Evolutionary conservation across 2,797 vertebrate genomes (phyloP), one percentile per base, ranked within the genome.

Genomic region (Picus viridis): DNA sequence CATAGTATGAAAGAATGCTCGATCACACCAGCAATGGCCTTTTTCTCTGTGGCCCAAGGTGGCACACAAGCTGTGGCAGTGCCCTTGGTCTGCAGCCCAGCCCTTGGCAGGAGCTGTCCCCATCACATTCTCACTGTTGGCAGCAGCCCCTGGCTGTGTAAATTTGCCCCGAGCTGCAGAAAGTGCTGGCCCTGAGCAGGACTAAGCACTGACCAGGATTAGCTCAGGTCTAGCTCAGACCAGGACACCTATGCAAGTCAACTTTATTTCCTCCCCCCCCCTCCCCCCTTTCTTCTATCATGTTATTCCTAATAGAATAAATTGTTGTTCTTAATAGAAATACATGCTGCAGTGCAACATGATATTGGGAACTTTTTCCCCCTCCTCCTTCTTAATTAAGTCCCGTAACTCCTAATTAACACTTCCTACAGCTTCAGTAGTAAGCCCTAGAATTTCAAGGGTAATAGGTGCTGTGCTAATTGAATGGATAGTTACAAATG

Each of bases 321-420:
- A 26, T n/a, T 18, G 5, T 53, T 81, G 23, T 49, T 79, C 59
- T 74, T 53, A 63, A n/a, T 29, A 75, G 56, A 93, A 93, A 70
- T 53, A 56, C 3, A 12, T 8, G 16, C 39, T 65, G 53, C 58
- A 64, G 22, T 7, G n/a, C 30, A 78, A n/a, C 17, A n/a, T 24
- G 23, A 12, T 10, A 3, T 90, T 92, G 3, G 92, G 45, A 91
- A 61, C 23, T 17, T 82, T 73, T 64, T 76, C 8, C 15, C 10
- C 18, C 34, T 59, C 5, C n/a, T 59, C 23, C 7, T 22, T 7
- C 8, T 82, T 93, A 95, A 91, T 92, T 96, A 79, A 83, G 59
- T 94, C 83, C 89, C 3, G 51, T 88, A 92, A 92, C 92, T 93
- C 88, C 88, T 92, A 91, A 91, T 93, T 95, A 94, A 95, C 80